Conservation (phyloP, 1,140 invertebrate species). For the Nasonia vitripennis region DNA sequence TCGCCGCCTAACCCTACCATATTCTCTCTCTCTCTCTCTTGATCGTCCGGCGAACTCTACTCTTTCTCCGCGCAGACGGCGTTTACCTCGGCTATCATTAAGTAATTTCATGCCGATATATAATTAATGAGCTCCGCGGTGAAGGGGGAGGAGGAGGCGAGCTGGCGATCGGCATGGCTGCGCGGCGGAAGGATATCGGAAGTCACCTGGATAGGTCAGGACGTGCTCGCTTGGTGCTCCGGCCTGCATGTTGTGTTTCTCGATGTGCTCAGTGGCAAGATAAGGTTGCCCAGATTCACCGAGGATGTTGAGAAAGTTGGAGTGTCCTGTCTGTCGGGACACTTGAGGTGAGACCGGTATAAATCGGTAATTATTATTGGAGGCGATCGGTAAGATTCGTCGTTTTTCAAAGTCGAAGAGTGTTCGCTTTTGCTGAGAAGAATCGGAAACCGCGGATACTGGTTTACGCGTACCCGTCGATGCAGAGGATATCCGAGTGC, state of each 20-base stretch:
- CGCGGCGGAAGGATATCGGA: conserved; percentile 64
- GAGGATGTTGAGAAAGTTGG: conserved; percentile 62
- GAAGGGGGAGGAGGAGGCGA: conserved; percentile 3
- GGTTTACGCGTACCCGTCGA: conserved; percentile 65
- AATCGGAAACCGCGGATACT: conserved; percentile 63
- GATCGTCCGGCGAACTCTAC: background rate
- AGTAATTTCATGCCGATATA: conserved; percentile 44
- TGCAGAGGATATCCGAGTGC: conserved; percentile 65
- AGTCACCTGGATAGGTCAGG: conserved; percentile 66
- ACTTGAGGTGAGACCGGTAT: conserved; percentile 50
- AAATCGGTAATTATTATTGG: background rate
- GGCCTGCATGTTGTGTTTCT: conserved; percentile 67
- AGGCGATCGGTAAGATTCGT: background rate
- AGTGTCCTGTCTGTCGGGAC: conserved; percentile 63
- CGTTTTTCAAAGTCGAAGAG: background rate
- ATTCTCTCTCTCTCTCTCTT: background rate
- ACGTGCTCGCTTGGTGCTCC: conserved; percentile 67
- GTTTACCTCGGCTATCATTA: conserved; percentile 23
- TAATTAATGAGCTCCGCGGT: conserved; percentile 44
- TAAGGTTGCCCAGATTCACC: conserved; percentile 60
- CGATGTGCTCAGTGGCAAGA: conserved; percentile 54
- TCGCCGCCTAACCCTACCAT: conserved; percentile 16
- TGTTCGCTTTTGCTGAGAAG: conserved; percentile 69
- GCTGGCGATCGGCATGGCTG: conserved; percentile 64
- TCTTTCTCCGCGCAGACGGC: background rate